Percentiles rank a stretch among this genome's conserved stretches.
Evolutionary conservation across 1,140 invertebrate genomes (phyloP).

Genomic region (Littorina saxatilis): DNA sequence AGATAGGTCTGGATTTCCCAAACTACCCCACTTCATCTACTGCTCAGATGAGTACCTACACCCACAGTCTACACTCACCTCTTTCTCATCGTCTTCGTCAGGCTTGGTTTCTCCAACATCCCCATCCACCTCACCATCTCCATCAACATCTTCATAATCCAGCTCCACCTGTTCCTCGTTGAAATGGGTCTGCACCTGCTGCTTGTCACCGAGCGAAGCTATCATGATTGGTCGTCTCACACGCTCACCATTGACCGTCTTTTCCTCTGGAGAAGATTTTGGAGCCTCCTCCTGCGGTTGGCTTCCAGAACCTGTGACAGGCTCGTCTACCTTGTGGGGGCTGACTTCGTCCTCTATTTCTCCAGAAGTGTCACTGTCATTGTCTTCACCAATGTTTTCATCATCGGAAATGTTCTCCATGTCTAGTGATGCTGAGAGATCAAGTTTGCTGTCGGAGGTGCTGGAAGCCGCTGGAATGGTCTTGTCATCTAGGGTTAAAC

Average conservation of each 20-base stretch:
- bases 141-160: conserved; percentile 71
- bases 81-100: conserved; percentile 45
- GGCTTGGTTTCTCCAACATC: conserved; percentile 49
- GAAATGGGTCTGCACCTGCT: conserved; percentile 75
- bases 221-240: conserved; percentile 30
- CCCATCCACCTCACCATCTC: conserved; percentile 46
- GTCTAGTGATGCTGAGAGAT: conserved; percentile 28
- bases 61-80: conserved; percentile 6
- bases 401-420: conserved; percentile 55
- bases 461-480: neutral
- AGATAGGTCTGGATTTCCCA: too few relatives aligned
- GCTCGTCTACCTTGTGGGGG: neutral
- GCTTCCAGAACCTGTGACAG: conserved; percentile 2
- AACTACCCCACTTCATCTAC: too few relatives aligned
- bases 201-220: conserved; percentile 35
- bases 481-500: conserved; percentile 2
- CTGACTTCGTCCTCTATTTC: conserved; percentile 48
- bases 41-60: too few relatives aligned
- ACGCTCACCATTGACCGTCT: conserved; percentile 9
- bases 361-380: conserved; percentile 46
- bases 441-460: neutral
- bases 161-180: conserved; percentile 71
- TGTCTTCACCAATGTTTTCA: conserved; percentile 47
- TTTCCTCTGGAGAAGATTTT: conserved; percentile 11
- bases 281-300: neutral